A percentile compares a stretch with the other conserved stretches of the same genome.
These are phyloP conservation scores for Xerus rutilus DNA, from an alignment of 2,797 vertebrate species.

Conservation along the genomic window DNA sequence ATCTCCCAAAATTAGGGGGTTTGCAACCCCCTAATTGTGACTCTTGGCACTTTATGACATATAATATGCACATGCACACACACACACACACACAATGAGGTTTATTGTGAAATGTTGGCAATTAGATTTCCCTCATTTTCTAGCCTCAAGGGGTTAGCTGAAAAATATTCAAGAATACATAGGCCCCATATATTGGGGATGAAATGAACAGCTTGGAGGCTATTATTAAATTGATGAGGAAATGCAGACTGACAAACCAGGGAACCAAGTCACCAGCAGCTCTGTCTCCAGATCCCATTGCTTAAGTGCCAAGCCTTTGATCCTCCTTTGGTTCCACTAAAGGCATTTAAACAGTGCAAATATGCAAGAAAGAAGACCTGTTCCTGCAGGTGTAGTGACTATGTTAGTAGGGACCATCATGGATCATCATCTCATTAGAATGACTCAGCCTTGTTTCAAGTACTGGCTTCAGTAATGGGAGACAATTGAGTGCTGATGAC, in stretches of 20 bases:
- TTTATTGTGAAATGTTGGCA: background rate
- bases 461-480: background rate
- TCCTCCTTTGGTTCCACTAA: background rate
- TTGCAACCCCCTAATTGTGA: background rate
- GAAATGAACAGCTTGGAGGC: background rate
- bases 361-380: background rate
- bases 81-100: background rate
- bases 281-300: background rate
- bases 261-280: background rate
- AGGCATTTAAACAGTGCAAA: background rate
- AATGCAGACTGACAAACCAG: background rate
- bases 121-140: background rate
- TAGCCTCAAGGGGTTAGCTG: background rate
- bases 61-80: background rate
- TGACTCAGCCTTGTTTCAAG: background rate
- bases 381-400: background rate
- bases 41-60: background rate
- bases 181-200: background rate
- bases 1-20: too few relatives aligned
- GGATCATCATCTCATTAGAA: conserved; percentile 26
- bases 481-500: background rate
- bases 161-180: conserved; percentile 7
- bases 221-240: conserved; percentile 5
- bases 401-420: background rate
- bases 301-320: background rate